Percentiles rank a stretch among this genome's conserved stretches.
phyloP scores from a whole-genome alignment of 2,888 invertebrate genomes.

The Phortica magna region DNA sequence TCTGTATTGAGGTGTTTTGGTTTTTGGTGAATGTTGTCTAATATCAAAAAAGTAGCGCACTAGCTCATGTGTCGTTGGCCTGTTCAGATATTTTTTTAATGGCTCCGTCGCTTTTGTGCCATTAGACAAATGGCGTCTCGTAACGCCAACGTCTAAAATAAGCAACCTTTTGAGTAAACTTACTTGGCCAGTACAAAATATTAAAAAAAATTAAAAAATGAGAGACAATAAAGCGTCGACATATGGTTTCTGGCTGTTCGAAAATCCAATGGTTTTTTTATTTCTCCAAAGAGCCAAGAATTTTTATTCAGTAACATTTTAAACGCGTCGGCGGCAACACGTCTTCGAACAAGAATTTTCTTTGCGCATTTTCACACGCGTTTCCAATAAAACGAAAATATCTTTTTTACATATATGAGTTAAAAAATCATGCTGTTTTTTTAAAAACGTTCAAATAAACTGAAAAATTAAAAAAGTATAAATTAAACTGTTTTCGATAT shows the following conservation, averaged over 20 bases:
- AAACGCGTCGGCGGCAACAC: slow-evolving; percentile 1
- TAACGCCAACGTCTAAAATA: not conserved
- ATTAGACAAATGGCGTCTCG: slow-evolving; percentile 5
- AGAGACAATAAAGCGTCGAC: not conserved
- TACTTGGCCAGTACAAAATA: not conserved
- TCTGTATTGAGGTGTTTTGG: not conserved
- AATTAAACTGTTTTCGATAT: not conserved
- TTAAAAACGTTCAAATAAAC: not conserved
- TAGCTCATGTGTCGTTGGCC: not conserved
- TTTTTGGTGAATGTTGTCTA: not conserved
- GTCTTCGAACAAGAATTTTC: not conserved
- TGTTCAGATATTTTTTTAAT: not conserved
- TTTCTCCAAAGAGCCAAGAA: not conserved
- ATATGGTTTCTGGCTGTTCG: not conserved
- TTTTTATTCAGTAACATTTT: slow-evolving; percentile 20
- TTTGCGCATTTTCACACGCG: slow-evolving; percentile 8
- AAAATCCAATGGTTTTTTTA: slow-evolving; percentile 6
- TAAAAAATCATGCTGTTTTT: not conserved
- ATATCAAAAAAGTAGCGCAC: not conserved
- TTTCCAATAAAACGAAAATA: not conserved
- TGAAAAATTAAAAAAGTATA: not conserved
- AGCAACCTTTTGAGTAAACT: slow-evolving; percentile 19
- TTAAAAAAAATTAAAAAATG: slow-evolving; percentile 4
- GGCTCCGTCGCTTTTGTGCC: not conserved
- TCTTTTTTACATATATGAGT: not conserved